Base-by-base conservation (phyloP, 2,797 vertebrate species). In the Danio kyathit region DNA sequence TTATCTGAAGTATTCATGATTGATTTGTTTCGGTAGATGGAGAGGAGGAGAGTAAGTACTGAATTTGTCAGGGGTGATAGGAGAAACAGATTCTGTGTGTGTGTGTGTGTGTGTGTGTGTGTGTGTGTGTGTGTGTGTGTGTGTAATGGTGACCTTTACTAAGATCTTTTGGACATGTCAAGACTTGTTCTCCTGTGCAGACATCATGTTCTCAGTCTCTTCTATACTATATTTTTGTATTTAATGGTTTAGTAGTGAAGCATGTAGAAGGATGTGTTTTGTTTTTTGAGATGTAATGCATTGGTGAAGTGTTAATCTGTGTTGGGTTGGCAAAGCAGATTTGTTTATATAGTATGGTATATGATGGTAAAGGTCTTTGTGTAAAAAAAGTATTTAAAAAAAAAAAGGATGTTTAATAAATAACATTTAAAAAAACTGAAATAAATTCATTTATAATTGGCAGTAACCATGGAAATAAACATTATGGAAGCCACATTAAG, bases 111-210 rank as follows among this genome's bases (percentile, higher is more conserved):
- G 19, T 67, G 75, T 49, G 41, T 13, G 7, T 40, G 4, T 67
- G 19, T 67, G 75, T 49, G 43, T 13, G 7, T 41, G 2, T 69
- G 19, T 67, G 63, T 49, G 43, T 13, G 7, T 41, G 4, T 69
- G 19, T 67, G 75, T 49, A 17, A 63, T 44, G 67, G 14, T 61
- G 79, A 66, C n/a, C 74, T 21, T 64, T 57, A 49, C 16, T 1
- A 17, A 52, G 40, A 46, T 48, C 13, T 56, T 46, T 13, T 41
- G 65, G 77, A 84, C 83, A 85, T 82, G 85, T 51, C 83, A 65
- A 51, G 76, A 78, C 83, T 85, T 73, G 81, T 80, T 74, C 63
- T 76, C 0, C 13, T 10, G 59, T 44, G 12, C 21, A 74, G 40
- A 66, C 44, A 40, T 43, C 54, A 19, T 66, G 49, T 19, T 54